Evolutionary conservation across 2,888 invertebrate genomes (phyloP).

Genomic region (Pseudanteris insignis): DNA sequence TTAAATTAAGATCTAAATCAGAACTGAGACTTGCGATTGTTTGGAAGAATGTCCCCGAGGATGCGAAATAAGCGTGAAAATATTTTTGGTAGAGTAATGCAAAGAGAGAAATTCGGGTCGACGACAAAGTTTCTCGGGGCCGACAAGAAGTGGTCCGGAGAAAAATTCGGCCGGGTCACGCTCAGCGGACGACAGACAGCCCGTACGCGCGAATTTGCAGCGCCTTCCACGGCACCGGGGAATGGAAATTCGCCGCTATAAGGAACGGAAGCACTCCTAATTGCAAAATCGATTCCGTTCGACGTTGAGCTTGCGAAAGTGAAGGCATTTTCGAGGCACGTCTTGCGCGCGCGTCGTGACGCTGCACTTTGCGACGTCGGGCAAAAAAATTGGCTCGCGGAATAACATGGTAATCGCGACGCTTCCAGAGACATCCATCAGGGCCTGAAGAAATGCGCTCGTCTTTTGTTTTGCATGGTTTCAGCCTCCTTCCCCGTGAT

Average conservation of each 20-base stretch:
- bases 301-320: constrained; percentile 46
- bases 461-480: constrained; percentile 40
- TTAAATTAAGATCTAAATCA: too few species aligned
- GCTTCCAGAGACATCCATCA: constrained; percentile 31
- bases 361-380: constrained; percentile 25
- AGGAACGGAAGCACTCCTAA: constrained; percentile 50
- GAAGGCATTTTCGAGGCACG: constrained; percentile 47
- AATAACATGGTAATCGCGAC: constrained; percentile 35
- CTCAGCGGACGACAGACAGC: constrained; percentile 11
- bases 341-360: constrained; percentile 25
- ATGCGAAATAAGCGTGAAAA: too few species aligned
- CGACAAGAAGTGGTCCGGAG: constrained; percentile 12
- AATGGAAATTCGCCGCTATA: constrained; percentile 41
- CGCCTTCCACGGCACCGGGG: constrained; percentile 27
- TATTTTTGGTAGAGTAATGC: too few species aligned
- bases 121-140: constrained; percentile 3
- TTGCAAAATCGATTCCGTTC: constrained; percentile 58
- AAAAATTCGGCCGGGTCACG: constrained; percentile 24
- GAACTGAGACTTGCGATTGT: too few species aligned
- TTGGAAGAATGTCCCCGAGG: too few species aligned
- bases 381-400: constrained; percentile 19
- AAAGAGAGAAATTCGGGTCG: too few species aligned
- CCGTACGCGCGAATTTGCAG: constrained; percentile 25
- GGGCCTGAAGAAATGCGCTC: constrained; percentile 20
- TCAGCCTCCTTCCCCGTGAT: constrained; percentile 21